phyloP scores from a whole-genome alignment of 2,888 invertebrate genomes.

The Gerris lacustris region DNA sequence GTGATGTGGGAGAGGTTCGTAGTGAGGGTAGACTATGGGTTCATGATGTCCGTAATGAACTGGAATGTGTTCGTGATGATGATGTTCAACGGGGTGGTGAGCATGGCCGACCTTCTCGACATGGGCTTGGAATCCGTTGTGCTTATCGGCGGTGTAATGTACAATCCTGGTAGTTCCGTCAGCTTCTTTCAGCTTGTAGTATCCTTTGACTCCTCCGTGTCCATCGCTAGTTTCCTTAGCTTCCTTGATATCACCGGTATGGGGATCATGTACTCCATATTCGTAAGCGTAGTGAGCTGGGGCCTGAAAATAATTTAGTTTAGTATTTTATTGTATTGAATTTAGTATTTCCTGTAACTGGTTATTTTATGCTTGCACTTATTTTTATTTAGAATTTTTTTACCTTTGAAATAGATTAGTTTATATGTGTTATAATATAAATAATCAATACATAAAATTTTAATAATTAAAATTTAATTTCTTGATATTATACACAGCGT shows the following conservation, averaged over 20 bases:
- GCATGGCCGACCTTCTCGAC: slow-evolving; percentile 17
- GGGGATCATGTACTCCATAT: slow-evolving; percentile 8
- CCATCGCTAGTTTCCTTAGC: slow-evolving; percentile 1
- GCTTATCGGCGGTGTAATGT: slow-evolving; percentile 7
- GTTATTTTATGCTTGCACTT: too few relatives aligned
- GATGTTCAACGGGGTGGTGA: slow-evolving; percentile 7
- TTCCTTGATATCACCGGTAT: slow-evolving; percentile 6
- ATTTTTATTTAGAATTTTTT: too few relatives aligned
- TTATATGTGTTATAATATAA: too few relatives aligned
- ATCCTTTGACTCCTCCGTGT: slow-evolving; percentile 17
- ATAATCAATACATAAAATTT: too few relatives aligned
- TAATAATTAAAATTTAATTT: too few relatives aligned
- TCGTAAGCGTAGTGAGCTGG: slow-evolving; percentile 1
- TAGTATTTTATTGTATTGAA: too few relatives aligned
- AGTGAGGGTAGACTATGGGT: not conserved
- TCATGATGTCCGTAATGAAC: slow-evolving; percentile 10
- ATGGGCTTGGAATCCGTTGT: slow-evolving; percentile 21
- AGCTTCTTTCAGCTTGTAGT: slow-evolving; percentile 5
- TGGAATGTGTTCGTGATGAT: slow-evolving; percentile 10
- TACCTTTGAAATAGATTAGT: too few relatives aligned
- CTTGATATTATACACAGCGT: too few relatives aligned
- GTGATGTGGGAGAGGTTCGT: not conserved
- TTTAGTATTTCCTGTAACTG: too few relatives aligned
- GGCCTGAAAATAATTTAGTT: slow-evolving; percentile 11
- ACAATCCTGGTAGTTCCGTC: slow-evolving; percentile 6